Conservation (phyloP, 2,113 vertebrate genomes). For the Xiphorhynchus elegans region DNA sequence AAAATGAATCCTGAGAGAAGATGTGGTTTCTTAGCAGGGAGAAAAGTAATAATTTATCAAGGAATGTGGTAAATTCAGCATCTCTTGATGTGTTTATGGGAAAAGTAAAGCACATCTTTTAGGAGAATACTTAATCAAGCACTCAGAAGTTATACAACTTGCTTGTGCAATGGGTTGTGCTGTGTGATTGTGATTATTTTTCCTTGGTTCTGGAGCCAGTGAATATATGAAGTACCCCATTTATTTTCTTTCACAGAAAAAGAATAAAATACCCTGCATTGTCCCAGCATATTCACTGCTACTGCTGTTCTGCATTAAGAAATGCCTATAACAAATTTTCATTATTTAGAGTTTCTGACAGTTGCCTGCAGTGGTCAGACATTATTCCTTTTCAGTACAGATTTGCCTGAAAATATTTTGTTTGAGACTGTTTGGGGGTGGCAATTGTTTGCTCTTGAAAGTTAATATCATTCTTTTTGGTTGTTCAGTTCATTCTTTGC, state of each 20-base stretch:
- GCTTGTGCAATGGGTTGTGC: background rate
- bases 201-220: slow-evolving; percentile 20
- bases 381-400: background rate
- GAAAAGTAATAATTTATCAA: slow-evolving; percentile 42
- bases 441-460: background rate
- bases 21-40: background rate
- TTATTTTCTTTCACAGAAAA: slow-evolving; percentile 45
- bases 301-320: slow-evolving; percentile 42
- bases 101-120: slow-evolving; percentile 21
- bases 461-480: background rate
- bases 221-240: background rate
- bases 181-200: slow-evolving; percentile 6
- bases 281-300: slow-evolving; percentile 46
- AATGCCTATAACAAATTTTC: slow-evolving; percentile 18
- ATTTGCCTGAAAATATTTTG: background rate
- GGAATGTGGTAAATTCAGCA: slow-evolving; percentile 36
- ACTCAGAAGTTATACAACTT: slow-evolving; percentile 35
- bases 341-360: slow-evolving; percentile 31
- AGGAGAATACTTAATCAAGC: slow-evolving; percentile 27
- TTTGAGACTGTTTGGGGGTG: background rate
- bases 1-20: slow-evolving; percentile 30
- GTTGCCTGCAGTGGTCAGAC: slow-evolving; percentile 27
- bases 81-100: slow-evolving; percentile 41
- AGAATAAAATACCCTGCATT: background rate
- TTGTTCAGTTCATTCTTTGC: background rate